These are phyloP conservation scores for Fistularia commersonii DNA, from an alignment of 2,797 vertebrate species.

Conservation along the genomic window DNA sequence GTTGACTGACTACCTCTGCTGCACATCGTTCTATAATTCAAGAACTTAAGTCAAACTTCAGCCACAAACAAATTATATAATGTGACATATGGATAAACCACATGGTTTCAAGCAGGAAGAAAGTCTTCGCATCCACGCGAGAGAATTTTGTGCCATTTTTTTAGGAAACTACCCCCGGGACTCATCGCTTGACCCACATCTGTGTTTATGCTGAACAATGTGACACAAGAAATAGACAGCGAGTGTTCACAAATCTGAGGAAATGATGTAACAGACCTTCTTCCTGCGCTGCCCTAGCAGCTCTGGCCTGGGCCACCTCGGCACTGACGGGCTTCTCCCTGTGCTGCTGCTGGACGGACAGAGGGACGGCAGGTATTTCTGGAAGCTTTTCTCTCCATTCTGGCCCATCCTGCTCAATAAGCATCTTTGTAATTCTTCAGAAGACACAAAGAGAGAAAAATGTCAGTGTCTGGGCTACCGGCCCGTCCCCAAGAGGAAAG, in stretches of 20 bases:
- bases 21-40: conserved; percentile 9
- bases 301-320: conserved; percentile 65
- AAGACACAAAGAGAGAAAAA: no score
- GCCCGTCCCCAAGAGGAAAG: no score
- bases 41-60: conserved; percentile 5
- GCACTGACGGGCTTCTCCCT: conserved; percentile 66
- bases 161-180: no score
- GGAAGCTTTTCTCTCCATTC: conserved; percentile 88
- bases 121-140: neutral
- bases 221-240: no score
- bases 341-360: conserved; percentile 76
- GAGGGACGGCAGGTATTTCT: conserved; percentile 85
- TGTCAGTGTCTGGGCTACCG: no score
- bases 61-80: neutral
- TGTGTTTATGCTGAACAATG: no score
- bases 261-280: conserved; percentile 34
- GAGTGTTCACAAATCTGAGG: neutral
- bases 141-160: no score
- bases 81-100: neutral
- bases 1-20: conserved; percentile 13
- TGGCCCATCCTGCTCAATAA: conserved; percentile 88
- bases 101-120: neutral
- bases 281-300: conserved; percentile 59
- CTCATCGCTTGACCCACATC: no score
- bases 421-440: conserved; percentile 86